Base-by-base conservation (phyloP, 30 jellyfish, hydroid and myxozoan genomes). In the Nemopilema nomurai region DNA sequence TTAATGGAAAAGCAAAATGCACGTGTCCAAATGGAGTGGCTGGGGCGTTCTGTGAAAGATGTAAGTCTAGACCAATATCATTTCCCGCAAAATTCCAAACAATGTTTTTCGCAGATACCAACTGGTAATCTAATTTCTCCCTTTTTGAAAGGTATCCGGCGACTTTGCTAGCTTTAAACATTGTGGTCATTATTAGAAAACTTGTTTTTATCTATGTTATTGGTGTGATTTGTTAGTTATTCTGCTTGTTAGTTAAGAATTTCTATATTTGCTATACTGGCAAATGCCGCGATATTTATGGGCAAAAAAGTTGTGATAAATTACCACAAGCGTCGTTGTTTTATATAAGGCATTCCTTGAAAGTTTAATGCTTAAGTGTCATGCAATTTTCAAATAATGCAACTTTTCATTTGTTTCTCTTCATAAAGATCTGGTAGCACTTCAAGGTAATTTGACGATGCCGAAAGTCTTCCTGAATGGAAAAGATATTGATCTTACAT, bases 11-110 rank as follows among this genome's bases (percentile, higher is more conserved):
- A 62, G 49, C 4, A 16, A 31, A 18, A 21, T 79, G 88, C 30
- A 79, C 69, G 3, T 79, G 88, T 79, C 88, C 88, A 16, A 79
- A 28, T n/a, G 88, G 88, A 28, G 26, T 79, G 23, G 63, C 88
- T 28, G 88, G 88, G 19, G 20, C 79, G 33, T 53, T 77, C 9
- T 79, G 88, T 79, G 71, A 62, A 19, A 51, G 49, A 18, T 16
- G 88, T 79, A 28, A 13, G 86, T 52, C 57, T 3, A 41, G n/a
- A n/a, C n/a, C n/a, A 41, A 6, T 41, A 3, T 41, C 57, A 41
- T 41, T 41, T 41, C 13, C 9, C 57, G 6, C 13, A 41, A 3
- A 13, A 6, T 3, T 13, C 6, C 6, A 41, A 13, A 41, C 6
- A 41, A 13, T 6, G 57, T 41, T 41, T 41, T 41, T 6, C 13